Evolutionary conservation across 23 tunicate species (phyloP).

Genomic region (Oikopleura albicans): DNA sequence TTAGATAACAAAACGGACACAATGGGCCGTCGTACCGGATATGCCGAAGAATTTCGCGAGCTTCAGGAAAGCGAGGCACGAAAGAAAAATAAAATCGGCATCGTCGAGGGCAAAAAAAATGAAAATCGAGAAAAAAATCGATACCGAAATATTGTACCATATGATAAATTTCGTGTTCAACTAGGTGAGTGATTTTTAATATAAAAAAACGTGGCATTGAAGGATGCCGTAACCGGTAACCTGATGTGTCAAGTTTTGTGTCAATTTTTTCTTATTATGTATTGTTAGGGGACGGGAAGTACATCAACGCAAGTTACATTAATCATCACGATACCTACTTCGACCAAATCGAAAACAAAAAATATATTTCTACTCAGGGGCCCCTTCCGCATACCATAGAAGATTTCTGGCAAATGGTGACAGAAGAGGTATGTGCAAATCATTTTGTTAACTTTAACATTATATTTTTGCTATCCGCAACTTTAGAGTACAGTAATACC

Average conservation of each 20-base stretch:
- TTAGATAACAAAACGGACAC: no score
- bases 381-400: not conserved
- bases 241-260: no score
- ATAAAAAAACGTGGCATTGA: no score
- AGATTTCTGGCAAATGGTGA: conserved; percentile 3
- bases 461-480: no score
- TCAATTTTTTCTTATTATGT: no score
- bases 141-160: conserved; percentile 6
- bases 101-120: not conserved
- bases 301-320: not conserved
- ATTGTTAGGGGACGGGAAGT: no score
- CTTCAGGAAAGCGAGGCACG: not conserved
- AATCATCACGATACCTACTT: not conserved
- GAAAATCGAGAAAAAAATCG: conserved; percentile 5
- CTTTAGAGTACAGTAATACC: no score
- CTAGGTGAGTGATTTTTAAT: no score
- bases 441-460: no score
- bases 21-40: no score
- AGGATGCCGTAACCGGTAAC: no score
- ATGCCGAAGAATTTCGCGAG: not conserved
- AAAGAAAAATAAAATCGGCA: not conserved
- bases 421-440: not conserved
- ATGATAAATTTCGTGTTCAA: not conserved
- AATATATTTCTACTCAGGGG: conserved; percentile 1
- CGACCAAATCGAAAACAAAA: not conserved